Evolutionary conservation across 2,797 vertebrate species (phyloP), one percentile per base, ranked within the genome.

Genomic region (Peromyscus attwateri): DNA sequence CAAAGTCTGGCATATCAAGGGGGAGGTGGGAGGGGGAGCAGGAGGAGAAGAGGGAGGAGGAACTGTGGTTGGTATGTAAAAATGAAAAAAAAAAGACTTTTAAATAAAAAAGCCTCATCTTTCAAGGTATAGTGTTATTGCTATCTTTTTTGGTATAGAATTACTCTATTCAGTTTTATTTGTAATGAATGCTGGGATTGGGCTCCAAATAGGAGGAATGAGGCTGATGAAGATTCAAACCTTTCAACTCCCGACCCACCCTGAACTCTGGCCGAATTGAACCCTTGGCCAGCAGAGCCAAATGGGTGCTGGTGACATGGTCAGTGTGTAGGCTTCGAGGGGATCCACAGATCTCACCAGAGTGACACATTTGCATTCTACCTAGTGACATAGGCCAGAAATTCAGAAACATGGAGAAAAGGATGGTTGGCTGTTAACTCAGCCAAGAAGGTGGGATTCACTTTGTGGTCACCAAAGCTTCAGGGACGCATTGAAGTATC

Each of bases 91-190:
- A 52, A 52, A 52, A 3, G 52, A 52, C 52, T 52, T 52, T 52
- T 52, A 52, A 52, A 52, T 52, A 13, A 52, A 52, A 52, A 52
- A 52, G 46, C 49, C 92, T 87, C 17, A 43, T 57, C 73, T 81
- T 85, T 75, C 52, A 73, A 49, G 60, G 85, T 68, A 49, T 17
- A n/a, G 68, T 75, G 34, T 46, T 52, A 31, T 29, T 75, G 34
- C 14, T 29, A 7, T 80, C 70, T 52, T 37, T 70, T 37, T 17
- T 52, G 31, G 17, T 5, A 66, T 29, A 70, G 43, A 70, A 55
- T 95, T 81, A 71, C 68, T 83, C 29, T 92, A 52, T 80, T 70
- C 37, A 46, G 31, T 62, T 85, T 16, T 68, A 43, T 49, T 85
- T 75, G 71, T n/a, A 73, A 60, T 66, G 49, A 79, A 68, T 0